These are phyloP conservation scores for Astreopora myriophthalma DNA, from an alignment of 64 coral and sea anemone species.

Conservation along the genomic window DNA sequence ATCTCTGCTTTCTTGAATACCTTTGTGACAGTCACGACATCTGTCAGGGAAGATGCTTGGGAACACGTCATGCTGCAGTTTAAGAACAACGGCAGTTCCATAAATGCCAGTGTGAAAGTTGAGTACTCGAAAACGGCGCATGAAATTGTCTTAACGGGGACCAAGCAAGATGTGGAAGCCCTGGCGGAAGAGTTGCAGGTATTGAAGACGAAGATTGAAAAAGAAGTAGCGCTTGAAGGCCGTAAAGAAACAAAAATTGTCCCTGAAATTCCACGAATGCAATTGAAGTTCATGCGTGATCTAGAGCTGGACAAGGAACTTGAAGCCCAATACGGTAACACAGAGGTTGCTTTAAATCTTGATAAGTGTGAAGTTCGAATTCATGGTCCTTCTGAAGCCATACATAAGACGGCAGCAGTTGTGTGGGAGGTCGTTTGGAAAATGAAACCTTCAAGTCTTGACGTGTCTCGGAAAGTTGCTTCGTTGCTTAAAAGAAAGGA, in stretches of 20 bases:
- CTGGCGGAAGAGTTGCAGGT: not conserved
- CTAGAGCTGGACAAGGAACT: conserved; percentile 15
- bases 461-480: not conserved
- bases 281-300: not conserved
- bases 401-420: not conserved
- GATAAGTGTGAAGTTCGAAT: not conserved
- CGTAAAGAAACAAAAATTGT: not conserved
- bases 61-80: not conserved
- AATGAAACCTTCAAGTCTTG: not conserved
- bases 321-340: not conserved
- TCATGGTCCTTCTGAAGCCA: not conserved
- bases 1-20: not conserved
- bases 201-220: not conserved
- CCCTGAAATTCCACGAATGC: not conserved
- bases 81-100: not conserved
- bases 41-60: not conserved
- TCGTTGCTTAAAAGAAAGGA: not conserved
- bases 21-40: not conserved
- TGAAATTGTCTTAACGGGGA: not conserved
- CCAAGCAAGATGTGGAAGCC: not conserved
- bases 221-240: not conserved
- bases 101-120: not conserved
- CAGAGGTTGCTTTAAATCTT: not conserved
- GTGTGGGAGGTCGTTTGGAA: not conserved
- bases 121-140: not conserved